phyloP scores from a whole-genome alignment of 2,797 vertebrate species.

The Sandelia bainsii region DNA sequence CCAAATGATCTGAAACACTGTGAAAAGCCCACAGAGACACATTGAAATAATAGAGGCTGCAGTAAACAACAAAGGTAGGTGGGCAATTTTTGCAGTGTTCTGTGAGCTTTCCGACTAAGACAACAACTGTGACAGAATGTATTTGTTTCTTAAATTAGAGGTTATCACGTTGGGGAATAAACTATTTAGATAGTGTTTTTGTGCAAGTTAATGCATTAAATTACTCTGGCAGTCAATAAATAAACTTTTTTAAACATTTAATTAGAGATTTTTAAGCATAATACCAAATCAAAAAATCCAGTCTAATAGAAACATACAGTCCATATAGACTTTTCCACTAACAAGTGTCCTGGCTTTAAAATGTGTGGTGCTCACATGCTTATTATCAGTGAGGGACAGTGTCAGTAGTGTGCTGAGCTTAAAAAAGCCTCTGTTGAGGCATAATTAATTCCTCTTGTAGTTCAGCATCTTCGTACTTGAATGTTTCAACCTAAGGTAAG shows the following conservation, averaged over 20 bases:
- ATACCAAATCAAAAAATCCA: background rate
- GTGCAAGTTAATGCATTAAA: constrained; percentile 10
- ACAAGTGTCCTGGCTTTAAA: background rate
- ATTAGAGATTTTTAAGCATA: constrained; percentile 7
- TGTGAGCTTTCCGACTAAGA: constrained; percentile 34
- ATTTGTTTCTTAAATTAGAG: constrained; percentile 21
- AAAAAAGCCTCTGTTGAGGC: background rate
- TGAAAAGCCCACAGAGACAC: constrained; percentile 49
- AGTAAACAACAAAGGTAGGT: constrained; percentile 48
- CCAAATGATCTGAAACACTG: constrained; percentile 46
- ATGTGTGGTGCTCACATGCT: background rate
- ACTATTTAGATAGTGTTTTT: constrained; percentile 26
- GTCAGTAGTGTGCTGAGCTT: background rate
- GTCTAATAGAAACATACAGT: background rate
- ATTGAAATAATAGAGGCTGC: constrained; percentile 26
- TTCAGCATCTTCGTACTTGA: background rate
- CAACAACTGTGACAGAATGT: constrained; percentile 25
- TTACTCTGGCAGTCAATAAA: constrained; percentile 9
- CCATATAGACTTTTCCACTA: background rate
- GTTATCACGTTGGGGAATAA: constrained; percentile 25
- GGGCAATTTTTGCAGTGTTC: constrained; percentile 4
- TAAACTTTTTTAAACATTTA: constrained; percentile 14
- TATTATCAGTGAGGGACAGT: background rate
- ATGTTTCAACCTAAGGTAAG: background rate
- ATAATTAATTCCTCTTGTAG: background rate